Evolutionary conservation across 1,140 invertebrate genomes (phyloP), one percentile per base, ranked within the genome.

Genomic region (Globodera ellingtonae): DNA sequence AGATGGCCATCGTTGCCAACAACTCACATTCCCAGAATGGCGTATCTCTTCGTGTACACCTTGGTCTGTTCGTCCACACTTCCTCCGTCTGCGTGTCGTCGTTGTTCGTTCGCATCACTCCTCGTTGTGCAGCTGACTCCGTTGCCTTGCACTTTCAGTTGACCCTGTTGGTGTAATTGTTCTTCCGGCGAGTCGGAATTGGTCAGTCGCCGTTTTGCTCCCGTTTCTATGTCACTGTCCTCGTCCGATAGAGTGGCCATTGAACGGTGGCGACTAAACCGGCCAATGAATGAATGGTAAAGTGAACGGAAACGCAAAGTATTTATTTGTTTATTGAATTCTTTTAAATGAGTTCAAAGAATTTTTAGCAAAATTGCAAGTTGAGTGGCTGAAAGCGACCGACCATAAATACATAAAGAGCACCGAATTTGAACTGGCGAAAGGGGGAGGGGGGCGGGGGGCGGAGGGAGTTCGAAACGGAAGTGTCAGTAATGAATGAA

Each of bases 1-100:
- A 52, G 8, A 50, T 18, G 13, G 21, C 13, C 4, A 0, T 35
- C 24, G 2, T 74, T 74, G 15, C 44, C 18, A 7, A 44, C 6
- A 44, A 24, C n/a, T 65, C 47, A 81, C 77, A 81, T 81, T 46
- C 9, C 18, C 52, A 81, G 47, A 35, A 81, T 80, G 35, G 77
- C 77, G 71, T 81, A 81, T 69, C 80, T 44, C 50, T 67, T 81
- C 15, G 65, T 9, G 72, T 81, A 81, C n/a, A 81, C 52, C 50
- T 56, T 52, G n/a, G 66, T 75, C 35, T 66, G 69, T 13, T 44
- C n/a, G 8, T 75, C 7, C 44, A 4, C 15, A 15, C 35, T 21
- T 56, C 66, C 10, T 56, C 66, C 10, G 59, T 9, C 13, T 47
- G 8, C 56, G 46, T 21, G 15, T 13, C 44, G 48, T 18, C 47